These are phyloP conservation scores for Nesoenas mayeri DNA, from an alignment of 2,113 vertebrate species.

Conservation along the genomic window DNA sequence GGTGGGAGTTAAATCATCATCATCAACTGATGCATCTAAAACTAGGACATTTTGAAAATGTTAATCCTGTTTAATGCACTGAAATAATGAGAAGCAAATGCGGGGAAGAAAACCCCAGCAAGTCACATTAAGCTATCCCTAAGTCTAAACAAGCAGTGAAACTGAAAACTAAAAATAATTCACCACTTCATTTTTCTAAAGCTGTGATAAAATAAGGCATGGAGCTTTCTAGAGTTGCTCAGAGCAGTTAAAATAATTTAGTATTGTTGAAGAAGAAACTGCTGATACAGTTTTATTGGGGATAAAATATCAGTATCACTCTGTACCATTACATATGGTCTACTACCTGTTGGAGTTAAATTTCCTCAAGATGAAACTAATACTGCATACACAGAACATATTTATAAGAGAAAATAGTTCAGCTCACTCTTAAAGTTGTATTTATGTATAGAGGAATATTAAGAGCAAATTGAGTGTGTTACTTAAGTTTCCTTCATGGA, in stretches of 20 bases:
- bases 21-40: neutral
- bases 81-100: slow-evolving; percentile 12
- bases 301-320: neutral
- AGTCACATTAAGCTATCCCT: neutral
- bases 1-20: slow-evolving; percentile 1
- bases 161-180: neutral
- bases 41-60: neutral
- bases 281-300: neutral
- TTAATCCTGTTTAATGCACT: neutral
- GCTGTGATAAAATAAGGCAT: neutral
- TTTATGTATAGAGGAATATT: neutral
- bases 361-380: neutral
- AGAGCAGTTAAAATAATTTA: neutral
- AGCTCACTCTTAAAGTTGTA: neutral
- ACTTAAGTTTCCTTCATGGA: neutral
- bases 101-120: fast-evolving
- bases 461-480: neutral
- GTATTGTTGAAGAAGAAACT: neutral
- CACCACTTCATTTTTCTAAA: neutral
- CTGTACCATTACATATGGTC: neutral
- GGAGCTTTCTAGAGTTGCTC: neutral
- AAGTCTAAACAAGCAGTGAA: neutral
- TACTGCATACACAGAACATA: neutral
- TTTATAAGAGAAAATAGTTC: neutral
- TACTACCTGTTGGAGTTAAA: neutral